phyloP scores from a whole-genome alignment of 2,113 vertebrate genomes.

The Gymnogyps californianus region DNA sequence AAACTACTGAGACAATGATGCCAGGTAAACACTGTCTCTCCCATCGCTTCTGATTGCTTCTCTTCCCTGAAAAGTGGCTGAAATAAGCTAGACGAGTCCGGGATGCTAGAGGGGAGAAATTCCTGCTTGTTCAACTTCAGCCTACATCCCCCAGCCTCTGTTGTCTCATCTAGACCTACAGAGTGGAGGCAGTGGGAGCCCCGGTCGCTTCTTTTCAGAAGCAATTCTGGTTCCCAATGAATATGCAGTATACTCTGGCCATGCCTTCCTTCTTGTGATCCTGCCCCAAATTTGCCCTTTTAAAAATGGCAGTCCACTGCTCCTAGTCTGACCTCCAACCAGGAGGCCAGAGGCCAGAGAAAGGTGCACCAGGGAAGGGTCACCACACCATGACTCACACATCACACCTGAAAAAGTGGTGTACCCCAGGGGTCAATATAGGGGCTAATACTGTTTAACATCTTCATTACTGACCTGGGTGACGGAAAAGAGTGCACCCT shows the following conservation, averaged over 20 bases:
- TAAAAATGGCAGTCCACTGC: background rate
- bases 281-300: background rate
- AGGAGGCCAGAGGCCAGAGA: background rate
- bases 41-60: background rate
- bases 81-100: background rate
- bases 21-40: background rate
- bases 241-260: fast-evolving
- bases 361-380: background rate
- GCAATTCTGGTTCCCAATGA: background rate
- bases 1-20: background rate
- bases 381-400: background rate
- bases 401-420: background rate
- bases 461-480: background rate
- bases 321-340: background rate
- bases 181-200: background rate
- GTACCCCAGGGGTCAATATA: background rate
- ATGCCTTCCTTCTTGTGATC: background rate
- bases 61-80: background rate
- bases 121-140: background rate
- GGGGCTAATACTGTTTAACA: background rate
- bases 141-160: background rate
- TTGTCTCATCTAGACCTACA: background rate
- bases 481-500: background rate
- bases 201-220: background rate
- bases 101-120: background rate